Base-by-base conservation (phyloP, 2,797 vertebrate genomes). In the Hybognathus amarus region DNA sequence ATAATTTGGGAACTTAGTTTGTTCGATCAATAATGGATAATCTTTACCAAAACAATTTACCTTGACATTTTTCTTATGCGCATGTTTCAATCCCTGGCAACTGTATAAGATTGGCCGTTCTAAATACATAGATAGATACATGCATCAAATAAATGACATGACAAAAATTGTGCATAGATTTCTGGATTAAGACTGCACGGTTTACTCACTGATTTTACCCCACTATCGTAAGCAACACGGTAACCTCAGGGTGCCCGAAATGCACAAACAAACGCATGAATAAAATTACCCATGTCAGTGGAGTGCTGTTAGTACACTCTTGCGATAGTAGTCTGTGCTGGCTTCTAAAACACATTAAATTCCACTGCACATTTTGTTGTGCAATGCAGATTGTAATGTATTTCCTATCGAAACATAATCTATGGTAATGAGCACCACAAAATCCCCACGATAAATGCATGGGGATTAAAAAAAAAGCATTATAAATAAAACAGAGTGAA, bases 401-500 rank as follows among this genome's bases (percentile, higher is more conserved):
- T 92, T 92, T 92, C 91, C 91, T 93, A 88, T 89, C 89, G 92
- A 94, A 63, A 90, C 89, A 89, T 93, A 94, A 95, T 92, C 89
- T 89, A 91, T 81, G 87, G 90, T 95, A 95, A 96, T 94, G 91
- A 95, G 91, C 88, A 92, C 83, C 88, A 93, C 89, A 90, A 91
- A 90, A 94, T 95, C 92, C 92, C 92, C 85, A 85, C 83, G 88
- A 93, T 92, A 90, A 91, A 91, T 33, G 2, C 30, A 33, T 33
- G 30, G 30, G 30, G 30, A 33, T 33, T 33, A 33, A 33, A 33
- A 33, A 33, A 33, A 33, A 91, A 93, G 92, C 93, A 89, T 80
- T 89, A 93, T 91, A 94, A 93, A 95, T 94, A 95, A 94, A 94
- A 94, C 91, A 85, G 91, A 91, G 89, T 82, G 90, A 90, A 90